Evolutionary conservation across 2,888 invertebrate species (phyloP), one percentile per base, ranked within the genome.

Genomic region (Dolomedes plantarius): DNA sequence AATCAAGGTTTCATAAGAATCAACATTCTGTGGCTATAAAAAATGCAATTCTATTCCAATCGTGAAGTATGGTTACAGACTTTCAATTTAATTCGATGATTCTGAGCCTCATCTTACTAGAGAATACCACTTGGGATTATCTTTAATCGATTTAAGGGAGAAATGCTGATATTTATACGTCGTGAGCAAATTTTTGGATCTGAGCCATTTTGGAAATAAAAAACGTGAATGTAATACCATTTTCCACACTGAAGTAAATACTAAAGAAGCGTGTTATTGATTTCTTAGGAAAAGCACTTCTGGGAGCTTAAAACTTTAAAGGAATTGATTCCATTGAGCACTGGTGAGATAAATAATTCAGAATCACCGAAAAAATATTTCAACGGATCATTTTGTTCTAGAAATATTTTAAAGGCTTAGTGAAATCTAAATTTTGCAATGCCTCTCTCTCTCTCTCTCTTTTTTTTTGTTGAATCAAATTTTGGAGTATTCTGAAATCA

Each of bases 251-350:
- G 23, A 56, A 23, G 23, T 56, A 56, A 56, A 56, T 56, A 56
- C 56, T 56, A 23, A 56, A 56, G 23, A 19, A 56, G 41, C 41
- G 2, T 36, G 28, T 31, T 19, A n/a, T 32, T 28, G 50, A 23
- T 69, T 39, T 56, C 29, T 64, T 16, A n/a, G 19, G n/a, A 11
- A 31, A 32, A 27, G 19, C 11, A 23, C 29, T 64, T 19, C 27
- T 28, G 39, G 72, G 50, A 56, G 28, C 29, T 46, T 56, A 67
- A 77, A 73, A 77, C 77, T 77, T 77, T 83, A 83, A 83, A 83
- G 77, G 77, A 77, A 83, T 83, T 68, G 83, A 71, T 82, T 82
- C 76, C 11, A 29, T 19, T n/a, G 46, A 72, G 83, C 67, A 67
- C 16, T 67, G 28, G 29, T n/a, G 31, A 23, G 6, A 82, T 82